Percentiles rank a stretch among this genome's conserved stretches.
Conservation (phyloP, 2,888 invertebrate genomes). For the Caenorhabditis uteleia region DNA sequence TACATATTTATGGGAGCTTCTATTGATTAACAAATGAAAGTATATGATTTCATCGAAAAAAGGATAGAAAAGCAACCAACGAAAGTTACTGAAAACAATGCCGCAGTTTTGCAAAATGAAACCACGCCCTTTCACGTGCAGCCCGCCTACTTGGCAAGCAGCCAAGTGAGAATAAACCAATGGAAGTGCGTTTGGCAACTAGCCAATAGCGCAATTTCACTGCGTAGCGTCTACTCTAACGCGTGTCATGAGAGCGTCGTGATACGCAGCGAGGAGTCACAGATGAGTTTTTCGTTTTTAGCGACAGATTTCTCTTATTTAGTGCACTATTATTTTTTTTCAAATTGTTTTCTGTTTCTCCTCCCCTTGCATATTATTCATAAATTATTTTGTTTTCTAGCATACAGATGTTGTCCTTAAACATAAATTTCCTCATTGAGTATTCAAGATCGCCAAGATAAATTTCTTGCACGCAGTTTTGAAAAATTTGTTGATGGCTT, state of each 20-base stretch:
- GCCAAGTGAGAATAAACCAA: slow-evolving; percentile 3
- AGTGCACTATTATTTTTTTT: not conserved
- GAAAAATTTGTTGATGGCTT: no score
- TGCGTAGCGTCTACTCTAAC: slow-evolving; percentile 31
- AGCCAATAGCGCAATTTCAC: slow-evolving; percentile 22
- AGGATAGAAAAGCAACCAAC: not conserved
- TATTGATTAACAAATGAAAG: no score
- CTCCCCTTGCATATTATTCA: not conserved
- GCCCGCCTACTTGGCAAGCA: slow-evolving; percentile 6
- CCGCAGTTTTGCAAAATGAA: slow-evolving; percentile 3
- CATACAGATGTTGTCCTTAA: no score
- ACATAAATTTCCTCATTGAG: no score
- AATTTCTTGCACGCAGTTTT: no score
- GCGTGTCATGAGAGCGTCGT: slow-evolving; percentile 32
- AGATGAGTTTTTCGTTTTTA: slow-evolving; percentile 3
- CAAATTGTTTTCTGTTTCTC: not conserved
- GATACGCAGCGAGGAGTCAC: slow-evolving; percentile 24
- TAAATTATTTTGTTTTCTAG: no score
- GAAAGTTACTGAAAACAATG: slow-evolving; percentile 3
- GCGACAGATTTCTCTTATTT: not conserved
- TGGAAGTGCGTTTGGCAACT: slow-evolving; percentile 27
- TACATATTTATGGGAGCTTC: no score
- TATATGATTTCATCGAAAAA: not conserved
- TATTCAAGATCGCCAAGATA: no score
- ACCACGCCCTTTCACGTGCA: not conserved